Evolutionary conservation across 2,797 vertebrate genomes (phyloP).

Genomic region (Hephaestus fuliginosus): DNA sequence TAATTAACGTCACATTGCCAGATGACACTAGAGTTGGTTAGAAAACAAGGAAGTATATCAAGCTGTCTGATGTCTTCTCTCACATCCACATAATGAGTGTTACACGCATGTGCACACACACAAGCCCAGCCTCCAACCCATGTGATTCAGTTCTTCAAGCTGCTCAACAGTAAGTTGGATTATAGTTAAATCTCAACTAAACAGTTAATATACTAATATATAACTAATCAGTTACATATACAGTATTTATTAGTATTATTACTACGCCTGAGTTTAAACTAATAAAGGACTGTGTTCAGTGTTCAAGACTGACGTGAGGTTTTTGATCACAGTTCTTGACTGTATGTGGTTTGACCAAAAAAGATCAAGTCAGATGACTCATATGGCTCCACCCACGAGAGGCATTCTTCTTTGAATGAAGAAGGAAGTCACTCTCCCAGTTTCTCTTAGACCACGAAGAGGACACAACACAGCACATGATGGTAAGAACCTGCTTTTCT

Average conservation of each 20-base stretch:
- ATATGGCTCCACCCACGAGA: slow-evolving; percentile 7
- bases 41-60: slow-evolving; percentile 23
- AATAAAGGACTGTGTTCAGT: not conserved
- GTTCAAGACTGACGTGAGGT: not conserved
- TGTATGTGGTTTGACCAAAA: not conserved
- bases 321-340: not conserved
- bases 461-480: accelerated
- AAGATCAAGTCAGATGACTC: not conserved
- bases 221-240: not conserved
- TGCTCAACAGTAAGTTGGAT: not conserved
- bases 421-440: accelerated
- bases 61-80: not conserved
- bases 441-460: accelerated
- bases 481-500: slow-evolving; percentile 41
- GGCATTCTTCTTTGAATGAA: accelerated
- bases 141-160: not conserved
- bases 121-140: not conserved
- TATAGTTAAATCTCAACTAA: not conserved
- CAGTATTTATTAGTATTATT: not conserved
- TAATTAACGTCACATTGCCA: not conserved
- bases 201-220: not conserved
- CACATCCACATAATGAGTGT: not conserved
- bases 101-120: no score
- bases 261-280: not conserved
- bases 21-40: accelerated